Conservation (phyloP, 2,888 invertebrate species). For the Epiblema foenella region DNA sequence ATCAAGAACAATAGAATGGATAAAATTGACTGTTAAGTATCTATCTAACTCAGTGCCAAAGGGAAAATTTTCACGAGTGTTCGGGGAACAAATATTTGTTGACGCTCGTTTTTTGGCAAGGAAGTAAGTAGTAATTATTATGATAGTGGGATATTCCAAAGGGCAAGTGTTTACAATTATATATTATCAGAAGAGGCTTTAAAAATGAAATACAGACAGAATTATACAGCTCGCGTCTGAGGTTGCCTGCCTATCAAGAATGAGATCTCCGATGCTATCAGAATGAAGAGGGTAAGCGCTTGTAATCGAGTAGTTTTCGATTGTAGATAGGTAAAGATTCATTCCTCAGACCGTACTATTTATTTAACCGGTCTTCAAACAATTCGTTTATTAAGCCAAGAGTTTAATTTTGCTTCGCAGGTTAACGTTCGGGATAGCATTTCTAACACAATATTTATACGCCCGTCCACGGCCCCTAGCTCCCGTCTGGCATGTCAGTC, state of each 20-base stretch:
- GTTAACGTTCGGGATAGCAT: slow-evolving; percentile 33
- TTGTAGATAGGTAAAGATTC: neutral
- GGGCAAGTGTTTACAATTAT: slow-evolving; percentile 39
- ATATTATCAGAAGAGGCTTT: slow-evolving; percentile 19
- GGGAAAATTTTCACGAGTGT: slow-evolving; percentile 51
- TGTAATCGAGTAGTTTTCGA: slow-evolving; percentile 12
- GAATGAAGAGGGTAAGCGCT: slow-evolving; percentile 5
- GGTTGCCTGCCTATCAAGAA: slow-evolving; percentile 8
- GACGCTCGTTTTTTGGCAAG: slow-evolving; percentile 45
- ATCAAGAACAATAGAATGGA: slow-evolving; percentile 44
- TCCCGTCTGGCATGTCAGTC: slow-evolving; percentile 39
- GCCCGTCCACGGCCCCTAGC: slow-evolving; percentile 12
- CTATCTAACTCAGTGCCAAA: slow-evolving; percentile 51
- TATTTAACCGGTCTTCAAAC: neutral
- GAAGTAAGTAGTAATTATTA: slow-evolving; percentile 50
- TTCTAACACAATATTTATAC: slow-evolving; percentile 34
- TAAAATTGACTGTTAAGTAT: slow-evolving; percentile 46
- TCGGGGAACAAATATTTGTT: slow-evolving; percentile 32
- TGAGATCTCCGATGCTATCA: slow-evolving; percentile 13
- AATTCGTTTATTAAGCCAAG: neutral
- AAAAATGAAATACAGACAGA: neutral
- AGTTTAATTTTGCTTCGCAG: slow-evolving; percentile 18
- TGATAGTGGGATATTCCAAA: slow-evolving; percentile 54
- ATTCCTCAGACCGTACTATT: neutral
- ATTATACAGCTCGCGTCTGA: slow-evolving; percentile 5